phyloP scores from a whole-genome alignment of 1,140 invertebrate species.

The Daktulosphaira vitifoliae region DNA sequence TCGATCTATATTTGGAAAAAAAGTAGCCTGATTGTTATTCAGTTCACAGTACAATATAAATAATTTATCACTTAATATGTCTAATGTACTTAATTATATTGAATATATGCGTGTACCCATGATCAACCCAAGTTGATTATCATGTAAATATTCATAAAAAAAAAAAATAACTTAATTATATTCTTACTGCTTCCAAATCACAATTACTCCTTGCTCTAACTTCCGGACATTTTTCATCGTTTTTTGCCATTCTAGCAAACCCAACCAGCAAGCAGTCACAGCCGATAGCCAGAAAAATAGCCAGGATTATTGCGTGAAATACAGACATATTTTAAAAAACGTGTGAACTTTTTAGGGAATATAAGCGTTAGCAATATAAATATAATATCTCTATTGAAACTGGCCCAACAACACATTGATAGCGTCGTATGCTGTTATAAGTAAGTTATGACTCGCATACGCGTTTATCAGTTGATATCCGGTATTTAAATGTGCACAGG shows the following conservation, averaged over 20 bases:
- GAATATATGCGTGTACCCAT: no score
- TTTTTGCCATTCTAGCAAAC: conserved; percentile 44
- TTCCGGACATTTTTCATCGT: conserved; percentile 52
- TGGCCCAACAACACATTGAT: background rate
- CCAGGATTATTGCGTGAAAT: background rate
- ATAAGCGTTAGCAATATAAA: conserved; percentile 7
- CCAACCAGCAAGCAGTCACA: no score
- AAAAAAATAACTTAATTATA: no score
- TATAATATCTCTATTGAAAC: background rate
- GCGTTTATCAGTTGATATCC: conserved; percentile 11
- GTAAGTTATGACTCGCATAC: background rate
- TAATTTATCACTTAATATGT: no score
- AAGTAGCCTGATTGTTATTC: no score
- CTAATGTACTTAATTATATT: no score
- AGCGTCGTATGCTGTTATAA: background rate
- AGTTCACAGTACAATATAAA: no score
- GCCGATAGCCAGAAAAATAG: background rate
- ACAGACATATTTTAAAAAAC: background rate
- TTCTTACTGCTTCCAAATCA: conserved; percentile 45
- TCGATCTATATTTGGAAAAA: no score
- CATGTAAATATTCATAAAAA: no score
- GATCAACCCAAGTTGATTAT: no score
- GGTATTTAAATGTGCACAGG: conserved; percentile 1
- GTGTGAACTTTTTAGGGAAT: background rate
- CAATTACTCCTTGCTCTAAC: conserved; percentile 47